A percentile compares a stretch with the other conserved stretches of the same genome.
phyloP scores from a whole-genome alignment of 2,888 invertebrate genomes.

The Tetragonula carbonaria region DNA sequence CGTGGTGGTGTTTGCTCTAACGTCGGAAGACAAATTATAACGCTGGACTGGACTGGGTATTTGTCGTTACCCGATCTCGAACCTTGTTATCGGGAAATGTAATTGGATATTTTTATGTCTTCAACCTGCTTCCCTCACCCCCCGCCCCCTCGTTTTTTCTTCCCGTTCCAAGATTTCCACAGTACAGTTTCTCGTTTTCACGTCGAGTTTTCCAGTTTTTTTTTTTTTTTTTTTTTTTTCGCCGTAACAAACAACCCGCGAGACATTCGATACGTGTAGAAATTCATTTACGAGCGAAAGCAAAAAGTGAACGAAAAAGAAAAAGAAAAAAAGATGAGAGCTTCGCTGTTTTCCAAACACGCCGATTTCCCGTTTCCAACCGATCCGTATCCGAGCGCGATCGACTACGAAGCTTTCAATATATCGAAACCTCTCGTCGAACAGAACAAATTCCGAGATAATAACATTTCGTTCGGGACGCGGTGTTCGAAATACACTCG shows the following conservation, averaged over 20 bases:
- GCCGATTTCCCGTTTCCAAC: constrained; percentile 13
- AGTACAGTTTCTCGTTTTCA: too few species aligned
- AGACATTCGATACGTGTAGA: not conserved
- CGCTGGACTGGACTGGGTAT: not conserved
- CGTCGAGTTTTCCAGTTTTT: not conserved
- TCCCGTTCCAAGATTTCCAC: not conserved
- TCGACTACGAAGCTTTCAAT: constrained; percentile 23
- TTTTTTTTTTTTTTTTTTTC: not conserved
- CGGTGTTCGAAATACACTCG: too few species aligned
- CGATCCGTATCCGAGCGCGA: not conserved
- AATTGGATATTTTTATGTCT: constrained; percentile 21
- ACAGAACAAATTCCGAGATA: not conserved
- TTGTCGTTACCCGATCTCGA: constrained; percentile 24
- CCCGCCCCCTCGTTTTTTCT: not conserved
- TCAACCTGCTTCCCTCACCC: too few species aligned
- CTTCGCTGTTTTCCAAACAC: constrained; percentile 9
- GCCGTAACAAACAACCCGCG: not conserved
- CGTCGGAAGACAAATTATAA: constrained; percentile 28
- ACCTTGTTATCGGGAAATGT: constrained; percentile 20
- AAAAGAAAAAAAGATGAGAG: not conserved
- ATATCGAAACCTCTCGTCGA: constrained; percentile 13
- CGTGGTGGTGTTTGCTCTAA: constrained; percentile 9
- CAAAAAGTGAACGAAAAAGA: not conserved
- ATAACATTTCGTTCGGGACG: constrained; percentile 9
- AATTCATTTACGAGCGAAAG: not conserved